A percentile compares a stretch with the other conserved stretches of the same genome.
Evolutionary conservation across 2,888 invertebrate genomes (phyloP).

Genomic region (Drosophila lutescens): DNA sequence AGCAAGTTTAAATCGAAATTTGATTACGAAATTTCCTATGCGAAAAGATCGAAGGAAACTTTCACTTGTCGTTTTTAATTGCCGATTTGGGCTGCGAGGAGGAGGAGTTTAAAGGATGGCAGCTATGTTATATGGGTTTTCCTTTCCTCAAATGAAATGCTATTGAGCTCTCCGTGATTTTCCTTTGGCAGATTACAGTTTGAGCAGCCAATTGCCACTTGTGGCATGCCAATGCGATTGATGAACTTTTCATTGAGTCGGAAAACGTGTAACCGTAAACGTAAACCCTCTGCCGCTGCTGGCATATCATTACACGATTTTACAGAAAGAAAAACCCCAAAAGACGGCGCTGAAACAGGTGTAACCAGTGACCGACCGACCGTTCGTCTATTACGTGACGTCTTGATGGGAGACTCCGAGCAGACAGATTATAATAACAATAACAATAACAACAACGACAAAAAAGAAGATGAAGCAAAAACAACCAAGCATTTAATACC

Average conservation of each 20-base stretch:
- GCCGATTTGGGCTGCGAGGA: no score
- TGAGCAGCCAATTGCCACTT: conserved; percentile 25
- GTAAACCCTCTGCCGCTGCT: conserved; percentile 39
- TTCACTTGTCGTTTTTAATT: conserved; percentile 70
- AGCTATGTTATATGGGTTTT: conserved; percentile 24
- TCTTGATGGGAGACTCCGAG: conserved; percentile 53
- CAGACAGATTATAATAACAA: conserved; percentile 69
- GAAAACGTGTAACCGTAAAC: conserved; percentile 42
- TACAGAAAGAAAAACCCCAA: conserved; percentile 32
- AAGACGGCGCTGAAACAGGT: conserved; percentile 62
- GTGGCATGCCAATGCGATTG: conserved; percentile 63
- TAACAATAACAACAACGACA: conserved; percentile 43
- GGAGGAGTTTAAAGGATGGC: conserved; percentile 43
- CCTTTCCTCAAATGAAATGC: conserved; percentile 53
- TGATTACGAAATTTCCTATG: conserved; percentile 58
- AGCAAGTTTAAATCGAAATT: conserved; percentile 49
- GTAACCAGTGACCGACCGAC: conserved; percentile 69
- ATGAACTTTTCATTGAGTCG: conserved; percentile 65
- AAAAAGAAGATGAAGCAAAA: conserved; percentile 14
- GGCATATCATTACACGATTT: conserved; percentile 74
- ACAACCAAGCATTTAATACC: conserved; percentile 21
- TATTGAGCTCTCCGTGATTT: conserved; percentile 33
- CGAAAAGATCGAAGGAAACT: conserved; percentile 56
- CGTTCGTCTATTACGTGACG: conserved; percentile 66
- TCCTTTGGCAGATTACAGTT: conserved; percentile 25